phyloP scores from a whole-genome alignment of 1,140 invertebrate species.

The Laupala kohalensis region DNA sequence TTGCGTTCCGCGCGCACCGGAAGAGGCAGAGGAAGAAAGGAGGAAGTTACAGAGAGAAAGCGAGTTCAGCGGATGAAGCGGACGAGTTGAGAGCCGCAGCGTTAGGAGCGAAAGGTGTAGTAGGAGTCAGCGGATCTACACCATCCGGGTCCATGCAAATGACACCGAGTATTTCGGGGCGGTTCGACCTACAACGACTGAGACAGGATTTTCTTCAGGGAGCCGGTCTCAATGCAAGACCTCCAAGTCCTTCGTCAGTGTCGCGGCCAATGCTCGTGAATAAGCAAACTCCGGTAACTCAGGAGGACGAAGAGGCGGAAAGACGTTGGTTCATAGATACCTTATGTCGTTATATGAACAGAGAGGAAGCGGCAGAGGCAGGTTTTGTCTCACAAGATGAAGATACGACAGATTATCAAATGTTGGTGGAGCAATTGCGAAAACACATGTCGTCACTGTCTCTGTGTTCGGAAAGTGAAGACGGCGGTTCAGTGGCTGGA shows the following conservation, averaged over 20 bases:
- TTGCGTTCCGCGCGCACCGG: conserved; percentile 38
- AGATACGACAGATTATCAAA: conserved; percentile 37
- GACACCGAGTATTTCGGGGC: conserved; percentile 26
- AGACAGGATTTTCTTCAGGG: conserved; percentile 44
- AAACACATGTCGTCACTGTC: conserved; percentile 28
- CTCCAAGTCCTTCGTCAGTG: too few relatives aligned
- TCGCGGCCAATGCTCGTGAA: too few relatives aligned
- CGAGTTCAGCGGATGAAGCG: conserved; percentile 46
- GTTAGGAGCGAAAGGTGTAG: neutral
- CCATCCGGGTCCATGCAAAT: neutral
- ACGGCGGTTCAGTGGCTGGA: neutral
- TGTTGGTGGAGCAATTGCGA: conserved; percentile 47
- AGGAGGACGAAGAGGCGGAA: conserved; percentile 1
- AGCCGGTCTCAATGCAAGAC: too few relatives aligned
- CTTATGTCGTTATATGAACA: neutral
- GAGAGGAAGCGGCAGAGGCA: neutral
- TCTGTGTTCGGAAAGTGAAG: neutral
- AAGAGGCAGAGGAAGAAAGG: conserved; percentile 38
- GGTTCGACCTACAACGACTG: conserved; percentile 50
- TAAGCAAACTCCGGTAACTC: neutral
- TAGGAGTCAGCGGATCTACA: neutral
- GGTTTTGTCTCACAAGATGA: neutral
- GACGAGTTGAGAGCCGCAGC: conserved; percentile 19
- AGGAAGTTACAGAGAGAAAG: conserved; percentile 44
- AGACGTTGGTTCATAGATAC: conserved; percentile 9